Conservation (phyloP, 1,140 invertebrate genomes). For the Lutraria rhynchaena region DNA sequence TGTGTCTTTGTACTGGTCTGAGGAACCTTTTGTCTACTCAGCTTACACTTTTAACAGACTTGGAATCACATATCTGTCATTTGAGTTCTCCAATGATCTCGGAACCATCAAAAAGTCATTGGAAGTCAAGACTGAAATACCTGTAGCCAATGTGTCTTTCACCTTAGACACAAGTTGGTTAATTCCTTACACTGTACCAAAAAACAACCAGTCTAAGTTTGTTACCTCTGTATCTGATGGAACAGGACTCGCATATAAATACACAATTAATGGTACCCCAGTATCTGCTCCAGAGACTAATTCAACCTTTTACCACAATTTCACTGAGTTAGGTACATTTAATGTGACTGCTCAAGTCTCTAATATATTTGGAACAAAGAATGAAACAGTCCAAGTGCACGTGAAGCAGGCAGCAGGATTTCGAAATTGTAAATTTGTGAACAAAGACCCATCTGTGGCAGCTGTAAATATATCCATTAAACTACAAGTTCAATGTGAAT, state of each 20-base stretch:
- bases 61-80: neutral
- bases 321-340: conserved; percentile 30
- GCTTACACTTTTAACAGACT: conserved; percentile 29
- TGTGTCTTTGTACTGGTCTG: conserved; percentile 47
- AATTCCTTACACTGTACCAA: neutral
- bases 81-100: conserved; percentile 43
- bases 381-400: conserved; percentile 17
- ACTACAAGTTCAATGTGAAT: conserved; percentile 27
- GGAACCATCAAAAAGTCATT: conserved; percentile 28
- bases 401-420: conserved; percentile 45
- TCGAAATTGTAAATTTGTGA: conserved; percentile 21
- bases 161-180: neutral
- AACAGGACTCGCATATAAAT: conserved; percentile 17
- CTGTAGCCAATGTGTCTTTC: conserved; percentile 45
- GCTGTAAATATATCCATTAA: conserved; percentile 3
- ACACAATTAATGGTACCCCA: conserved; percentile 13
- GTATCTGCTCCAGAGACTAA: neutral
- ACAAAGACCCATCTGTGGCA: conserved; percentile 14
- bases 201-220: conserved; percentile 1
- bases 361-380: conserved; percentile 7
- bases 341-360: conserved; percentile 9
- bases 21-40: conserved; percentile 58
- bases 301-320: conserved; percentile 32
- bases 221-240: conserved; percentile 4
- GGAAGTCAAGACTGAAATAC: conserved; percentile 20